Evolutionary conservation across 1,140 invertebrate genomes (phyloP), one percentile per base, ranked within the genome.

Genomic region (Mya arenaria): DNA sequence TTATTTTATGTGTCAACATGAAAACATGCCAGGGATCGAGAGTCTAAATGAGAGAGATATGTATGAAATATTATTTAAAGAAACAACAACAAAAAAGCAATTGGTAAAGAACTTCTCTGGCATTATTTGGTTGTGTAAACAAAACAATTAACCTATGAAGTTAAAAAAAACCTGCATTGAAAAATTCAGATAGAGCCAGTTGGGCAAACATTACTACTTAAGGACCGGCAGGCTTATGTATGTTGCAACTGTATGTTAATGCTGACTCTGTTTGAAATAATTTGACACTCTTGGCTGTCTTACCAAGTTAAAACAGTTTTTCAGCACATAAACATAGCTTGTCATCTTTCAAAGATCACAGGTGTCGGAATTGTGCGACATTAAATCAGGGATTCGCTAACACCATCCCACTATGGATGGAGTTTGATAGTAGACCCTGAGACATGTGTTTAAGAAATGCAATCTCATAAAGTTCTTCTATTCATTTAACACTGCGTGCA

Each of bases 361-460:
- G 60, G 77, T 68, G 77, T 66, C 68, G n/a, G n/a, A 65, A 34
- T 32, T 68, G 66, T 83, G 82, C 82, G 2, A 83, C 60, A 83
- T 60, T 0, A 83, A 77, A 28, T 62, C 63, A 68, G 36, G 73
- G 82, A 83, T 71, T 78, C 72, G 82, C 82, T 83, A 77, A 75
- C 82, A 83, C 82, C 72, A 78, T 58, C 63, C 17, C 39, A 13
- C 39, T 41, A 23, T 77, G 73, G 73, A 41, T 78, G 72, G 73
- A 75, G 82, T 83, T 79, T 83, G 82, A 83, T 83, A 71, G 81
- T 83, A 83, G 81, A 77, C 82, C 73, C 55, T 77, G 73, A 62
- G 13, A 83, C 73, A 83, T n/a, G n/a, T n/a, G n/a, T n/a, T n/a
- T n/a, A n/a, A n/a, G n/a, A n/a, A n/a, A n/a, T n/a, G n/a, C n/a